phyloP scores from a whole-genome alignment of 2,888 invertebrate genomes.

The Mimachlamys varia region DNA sequence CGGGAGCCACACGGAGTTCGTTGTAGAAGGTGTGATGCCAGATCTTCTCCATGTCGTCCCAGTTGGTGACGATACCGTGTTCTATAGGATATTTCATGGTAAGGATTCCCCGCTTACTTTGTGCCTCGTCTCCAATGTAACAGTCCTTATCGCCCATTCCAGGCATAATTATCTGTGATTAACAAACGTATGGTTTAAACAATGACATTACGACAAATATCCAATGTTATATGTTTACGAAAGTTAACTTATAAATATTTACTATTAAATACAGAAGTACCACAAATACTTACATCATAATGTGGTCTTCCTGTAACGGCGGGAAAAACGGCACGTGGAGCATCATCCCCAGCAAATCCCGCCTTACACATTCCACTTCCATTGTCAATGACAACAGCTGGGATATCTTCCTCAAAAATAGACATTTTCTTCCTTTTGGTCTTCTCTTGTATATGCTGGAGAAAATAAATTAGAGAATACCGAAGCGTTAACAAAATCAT shows the following conservation, averaged over 20 bases:
- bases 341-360: slow-evolving; percentile 43
- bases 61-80: slow-evolving; percentile 77
- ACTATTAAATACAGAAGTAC: not conserved
- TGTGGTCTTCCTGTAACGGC: slow-evolving; percentile 38
- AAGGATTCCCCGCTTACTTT: slow-evolving; percentile 42
- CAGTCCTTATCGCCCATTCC: slow-evolving; percentile 43
- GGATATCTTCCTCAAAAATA: slow-evolving; percentile 36
- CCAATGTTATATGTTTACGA: too few species aligned
- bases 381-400: slow-evolving; percentile 40
- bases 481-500: too few species aligned
- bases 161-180: slow-evolving; percentile 37
- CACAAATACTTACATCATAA: not conserved
- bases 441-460: not conserved
- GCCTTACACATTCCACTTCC: slow-evolving; percentile 39
- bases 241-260: not conserved
- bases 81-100: slow-evolving; percentile 76
- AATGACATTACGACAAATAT: not conserved
- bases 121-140: slow-evolving; percentile 42
- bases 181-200: not conserved
- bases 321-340: slow-evolving; percentile 40
- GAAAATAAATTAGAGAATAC: too few species aligned
- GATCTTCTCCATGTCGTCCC: slow-evolving; percentile 79
- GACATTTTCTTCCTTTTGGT: not conserved
- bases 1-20: slow-evolving; percentile 81
- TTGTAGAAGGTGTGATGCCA: slow-evolving; percentile 79